Evolutionary conservation across 2,113 vertebrate genomes (phyloP).

Genomic region (Larimichthys crocea): DNA sequence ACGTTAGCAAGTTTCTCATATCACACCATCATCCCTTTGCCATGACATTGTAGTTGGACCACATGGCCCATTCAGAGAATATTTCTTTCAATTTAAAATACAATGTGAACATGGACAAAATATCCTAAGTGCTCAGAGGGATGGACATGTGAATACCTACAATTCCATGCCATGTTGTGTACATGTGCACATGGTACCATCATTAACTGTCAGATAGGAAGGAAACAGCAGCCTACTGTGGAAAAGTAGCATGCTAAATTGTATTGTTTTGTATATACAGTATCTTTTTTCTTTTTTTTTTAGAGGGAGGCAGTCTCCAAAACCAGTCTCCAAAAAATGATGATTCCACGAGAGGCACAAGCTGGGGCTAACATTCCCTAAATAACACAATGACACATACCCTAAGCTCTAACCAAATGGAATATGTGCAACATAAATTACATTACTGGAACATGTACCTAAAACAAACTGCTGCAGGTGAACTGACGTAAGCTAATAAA

Average conservation of each 20-base stretch:
- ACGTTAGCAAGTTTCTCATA: background rate
- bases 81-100: background rate
- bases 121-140: background rate
- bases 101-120: background rate
- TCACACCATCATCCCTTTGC: background rate
- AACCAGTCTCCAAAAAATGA: background rate
- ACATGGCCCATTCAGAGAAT: background rate
- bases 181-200: background rate
- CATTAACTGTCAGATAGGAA: background rate
- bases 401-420: background rate
- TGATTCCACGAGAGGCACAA: background rate
- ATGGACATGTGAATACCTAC: background rate
- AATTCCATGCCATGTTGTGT: background rate
- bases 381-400: background rate
- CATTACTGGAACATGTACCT: background rate
- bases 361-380: constrained; percentile 4
- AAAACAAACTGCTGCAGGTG: background rate
- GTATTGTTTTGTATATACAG: no score
- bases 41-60: background rate
- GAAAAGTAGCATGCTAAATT: background rate
- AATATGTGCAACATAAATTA: background rate
- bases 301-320: no score
- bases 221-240: background rate
- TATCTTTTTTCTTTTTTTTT: background rate
- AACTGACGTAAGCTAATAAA: background rate